Conservation (phyloP, 2,113 vertebrate genomes). For the Pterocles orientalis region DNA sequence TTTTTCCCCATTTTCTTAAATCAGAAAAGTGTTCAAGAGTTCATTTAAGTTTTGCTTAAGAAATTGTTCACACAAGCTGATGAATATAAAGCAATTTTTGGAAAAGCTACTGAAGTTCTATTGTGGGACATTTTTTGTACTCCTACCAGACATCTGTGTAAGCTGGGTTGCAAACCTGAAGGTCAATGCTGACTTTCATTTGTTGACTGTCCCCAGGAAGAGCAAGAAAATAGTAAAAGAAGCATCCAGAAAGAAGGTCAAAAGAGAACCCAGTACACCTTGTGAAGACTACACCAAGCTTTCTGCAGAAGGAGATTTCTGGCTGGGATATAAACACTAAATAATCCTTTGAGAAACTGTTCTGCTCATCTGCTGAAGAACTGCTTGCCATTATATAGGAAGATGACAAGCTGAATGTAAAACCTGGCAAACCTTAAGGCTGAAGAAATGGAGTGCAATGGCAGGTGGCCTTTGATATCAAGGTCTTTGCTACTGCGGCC, state of each 20-base stretch:
- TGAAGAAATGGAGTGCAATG: neutral
- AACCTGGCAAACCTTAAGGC: neutral
- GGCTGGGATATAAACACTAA: neutral
- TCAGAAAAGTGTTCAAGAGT: neutral
- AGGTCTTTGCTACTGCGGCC: neutral
- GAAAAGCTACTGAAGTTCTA: neutral
- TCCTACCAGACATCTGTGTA: neutral
- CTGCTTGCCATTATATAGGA: neutral
- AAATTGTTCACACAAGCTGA: neutral
- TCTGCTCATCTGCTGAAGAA: neutral
- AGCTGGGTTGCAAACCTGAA: neutral
- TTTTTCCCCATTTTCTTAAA: neutral
- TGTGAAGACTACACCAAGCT: neutral
- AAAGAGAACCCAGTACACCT: neutral
- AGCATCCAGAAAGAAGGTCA: neutral
- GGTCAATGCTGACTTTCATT: neutral
- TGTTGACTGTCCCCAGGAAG: neutral
- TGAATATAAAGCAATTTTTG: neutral
- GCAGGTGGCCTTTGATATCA: neutral
- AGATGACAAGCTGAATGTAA: neutral
- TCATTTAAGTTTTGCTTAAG: neutral
- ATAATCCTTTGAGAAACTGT: neutral
- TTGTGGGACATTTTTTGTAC: neutral
- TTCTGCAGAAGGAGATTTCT: neutral
- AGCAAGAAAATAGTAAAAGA: neutral